A percentile compares a stretch with the other conserved stretches of the same genome.
Conservation (phyloP, 2,888 invertebrate genomes). For the Drosophila meridionalis region DNA sequence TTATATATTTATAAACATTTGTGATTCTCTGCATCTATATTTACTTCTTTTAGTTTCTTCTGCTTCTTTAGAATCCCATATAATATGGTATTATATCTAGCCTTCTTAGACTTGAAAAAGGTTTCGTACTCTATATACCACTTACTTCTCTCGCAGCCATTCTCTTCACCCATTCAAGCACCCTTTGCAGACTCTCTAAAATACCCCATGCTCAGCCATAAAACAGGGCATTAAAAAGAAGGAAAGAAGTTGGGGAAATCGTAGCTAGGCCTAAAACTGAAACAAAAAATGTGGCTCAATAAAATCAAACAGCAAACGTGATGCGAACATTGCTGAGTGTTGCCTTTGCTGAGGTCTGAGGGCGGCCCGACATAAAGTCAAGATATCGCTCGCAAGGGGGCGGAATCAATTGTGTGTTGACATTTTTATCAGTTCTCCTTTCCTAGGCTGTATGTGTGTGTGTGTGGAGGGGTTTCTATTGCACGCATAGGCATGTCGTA, state of each 20-base stretch:
- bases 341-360: conserved; percentile 22
- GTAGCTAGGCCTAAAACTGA: conserved; percentile 28
- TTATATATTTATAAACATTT: no score
- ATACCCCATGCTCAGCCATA: not conserved
- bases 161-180: not conserved
- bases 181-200: not conserved
- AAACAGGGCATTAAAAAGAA: conserved; percentile 32
- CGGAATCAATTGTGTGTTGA: conserved; percentile 79
- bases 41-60: no score
- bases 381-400: conserved; percentile 26
- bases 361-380: not conserved
- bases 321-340: conserved; percentile 48
- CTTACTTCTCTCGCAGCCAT: not conserved
- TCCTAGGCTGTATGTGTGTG: conserved; percentile 6
- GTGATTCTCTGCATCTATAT: no score
- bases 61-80: not conserved
- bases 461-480: conserved; percentile 3
- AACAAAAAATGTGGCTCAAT: conserved; percentile 74
- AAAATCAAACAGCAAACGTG: conserved; percentile 80
- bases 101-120: not conserved
- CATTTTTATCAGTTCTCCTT: conserved; percentile 72
- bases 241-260: not conserved
- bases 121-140: not conserved
- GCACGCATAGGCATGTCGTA: conserved; percentile 68
- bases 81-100: no score